phyloP scores from a whole-genome alignment of 2,113 vertebrate genomes.

The Pseudopodoces humilis region DNA sequence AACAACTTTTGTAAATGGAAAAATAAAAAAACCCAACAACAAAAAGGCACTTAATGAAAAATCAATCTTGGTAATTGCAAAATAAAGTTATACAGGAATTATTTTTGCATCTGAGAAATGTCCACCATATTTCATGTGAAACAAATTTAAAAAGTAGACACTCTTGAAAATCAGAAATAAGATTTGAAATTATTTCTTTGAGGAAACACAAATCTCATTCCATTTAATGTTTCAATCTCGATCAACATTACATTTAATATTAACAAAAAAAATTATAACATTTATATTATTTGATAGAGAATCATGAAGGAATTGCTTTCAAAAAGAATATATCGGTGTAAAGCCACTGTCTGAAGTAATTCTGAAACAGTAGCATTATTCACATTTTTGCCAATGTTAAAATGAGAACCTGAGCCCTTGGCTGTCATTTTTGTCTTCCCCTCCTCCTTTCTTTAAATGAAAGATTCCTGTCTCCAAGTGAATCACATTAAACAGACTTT shows the following conservation, averaged over 20 bases:
- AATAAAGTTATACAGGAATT: constrained; percentile 53
- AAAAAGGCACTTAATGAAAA: constrained; percentile 59
- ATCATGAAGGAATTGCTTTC: neutral
- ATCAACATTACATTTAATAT: neutral
- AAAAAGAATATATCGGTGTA: neutral
- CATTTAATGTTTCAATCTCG: neutral
- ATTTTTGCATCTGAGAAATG: constrained; percentile 52
- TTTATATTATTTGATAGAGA: neutral
- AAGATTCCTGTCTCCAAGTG: constrained; percentile 16
- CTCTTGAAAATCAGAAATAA: neutral
- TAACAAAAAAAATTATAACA: neutral
- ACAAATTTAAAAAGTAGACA: neutral
- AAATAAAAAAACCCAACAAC: neutral
- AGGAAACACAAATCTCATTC: neutral
- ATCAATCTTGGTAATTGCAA: constrained; percentile 58
- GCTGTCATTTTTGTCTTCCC: constrained; percentile 27
- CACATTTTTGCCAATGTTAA: constrained; percentile 24
- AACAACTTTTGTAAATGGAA: constrained; percentile 72
- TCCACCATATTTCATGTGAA: neutral
- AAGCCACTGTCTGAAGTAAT: neutral
- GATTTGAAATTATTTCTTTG: neutral
- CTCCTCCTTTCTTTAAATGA: constrained; percentile 1
- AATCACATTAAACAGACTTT: constrained; percentile 13
- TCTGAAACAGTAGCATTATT: neutral
- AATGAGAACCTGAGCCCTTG: constrained; percentile 15